Evolutionary conservation across 1,140 invertebrate species (phyloP).

Genomic region (Drosophila mojavensis): DNA sequence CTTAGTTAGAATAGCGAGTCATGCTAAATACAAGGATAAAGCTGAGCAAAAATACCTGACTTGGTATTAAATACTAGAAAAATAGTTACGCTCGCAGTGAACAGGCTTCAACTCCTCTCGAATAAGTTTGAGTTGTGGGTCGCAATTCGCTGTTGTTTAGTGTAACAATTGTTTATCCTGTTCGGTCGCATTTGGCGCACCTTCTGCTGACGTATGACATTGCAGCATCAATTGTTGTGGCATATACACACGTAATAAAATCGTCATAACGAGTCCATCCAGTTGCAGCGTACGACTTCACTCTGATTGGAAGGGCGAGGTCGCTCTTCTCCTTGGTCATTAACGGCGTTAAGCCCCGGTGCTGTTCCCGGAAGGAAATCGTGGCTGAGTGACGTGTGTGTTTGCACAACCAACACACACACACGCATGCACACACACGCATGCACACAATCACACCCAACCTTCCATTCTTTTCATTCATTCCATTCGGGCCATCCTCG

Average conservation of each 20-base stretch:
- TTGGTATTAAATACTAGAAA: not conserved
- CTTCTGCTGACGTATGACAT: constrained; percentile 81
- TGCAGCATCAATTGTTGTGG: constrained; percentile 79
- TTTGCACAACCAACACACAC: constrained; percentile 56
- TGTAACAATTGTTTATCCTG: constrained; percentile 46
- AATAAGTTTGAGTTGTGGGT: too few species aligned
- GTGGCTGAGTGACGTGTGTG: constrained; percentile 79
- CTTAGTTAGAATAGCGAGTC: not conserved
- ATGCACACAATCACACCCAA: constrained; percentile 23
- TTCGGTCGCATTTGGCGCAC: constrained; percentile 62
- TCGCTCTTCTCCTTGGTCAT: constrained; percentile 72
- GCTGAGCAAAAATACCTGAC: not conserved
- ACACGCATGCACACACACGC: constrained; percentile 22
- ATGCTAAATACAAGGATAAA: not conserved
- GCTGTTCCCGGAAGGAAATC: constrained; percentile 70
- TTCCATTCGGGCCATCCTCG: constrained; percentile 36
- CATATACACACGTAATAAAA: constrained; percentile 68
- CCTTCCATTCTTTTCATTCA: constrained; percentile 18
- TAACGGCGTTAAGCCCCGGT: constrained; percentile 73
- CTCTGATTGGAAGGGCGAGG: constrained; percentile 48
- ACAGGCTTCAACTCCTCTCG: too few species aligned
- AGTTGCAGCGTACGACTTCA: constrained; percentile 13
- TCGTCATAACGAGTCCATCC: constrained; percentile 54
- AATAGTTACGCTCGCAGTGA: not conserved
- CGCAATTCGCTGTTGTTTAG: constrained; percentile 20